phyloP scores from a whole-genome alignment of 64 coral and sea anemone genomes.

The Montipora efflorescens region DNA sequence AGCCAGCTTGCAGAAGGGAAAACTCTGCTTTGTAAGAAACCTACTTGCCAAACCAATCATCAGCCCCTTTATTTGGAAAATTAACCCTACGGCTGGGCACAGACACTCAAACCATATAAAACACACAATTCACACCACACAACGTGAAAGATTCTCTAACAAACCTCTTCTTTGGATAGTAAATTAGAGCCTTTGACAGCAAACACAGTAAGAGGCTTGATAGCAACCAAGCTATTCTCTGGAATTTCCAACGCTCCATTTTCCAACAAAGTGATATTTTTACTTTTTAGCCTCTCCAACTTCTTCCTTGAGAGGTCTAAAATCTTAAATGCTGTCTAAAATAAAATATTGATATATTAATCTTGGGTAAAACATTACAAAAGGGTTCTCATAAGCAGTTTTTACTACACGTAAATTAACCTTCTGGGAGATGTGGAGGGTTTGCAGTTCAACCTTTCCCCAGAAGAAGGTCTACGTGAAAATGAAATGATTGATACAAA shows the following conservation, averaged over 20 bases:
- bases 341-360: background rate
- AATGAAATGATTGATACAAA: no score
- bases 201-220: conserved; percentile 15
- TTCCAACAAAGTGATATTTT: conserved; percentile 54
- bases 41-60: no score
- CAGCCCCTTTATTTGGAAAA: no score
- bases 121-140: background rate
- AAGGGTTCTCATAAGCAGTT: no score
- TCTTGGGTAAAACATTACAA: no score
- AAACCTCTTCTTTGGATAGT: conserved; percentile 5
- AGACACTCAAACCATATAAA: background rate
- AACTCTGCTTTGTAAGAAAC: no score
- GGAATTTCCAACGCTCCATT: conserved; percentile 42
- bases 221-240: background rate
- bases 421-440: no score
- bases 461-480: no score
- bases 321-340: conserved; percentile 70
- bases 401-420: no score
- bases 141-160: background rate
- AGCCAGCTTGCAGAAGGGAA: no score
- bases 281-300: conserved; percentile 50
- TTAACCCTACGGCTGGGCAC: no score
- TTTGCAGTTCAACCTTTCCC: no score
- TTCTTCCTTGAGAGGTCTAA: conserved; percentile 58
- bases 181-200: conserved; percentile 35